Conservation (phyloP, 2,888 invertebrate species). For the Synergus gifuensis region DNA sequence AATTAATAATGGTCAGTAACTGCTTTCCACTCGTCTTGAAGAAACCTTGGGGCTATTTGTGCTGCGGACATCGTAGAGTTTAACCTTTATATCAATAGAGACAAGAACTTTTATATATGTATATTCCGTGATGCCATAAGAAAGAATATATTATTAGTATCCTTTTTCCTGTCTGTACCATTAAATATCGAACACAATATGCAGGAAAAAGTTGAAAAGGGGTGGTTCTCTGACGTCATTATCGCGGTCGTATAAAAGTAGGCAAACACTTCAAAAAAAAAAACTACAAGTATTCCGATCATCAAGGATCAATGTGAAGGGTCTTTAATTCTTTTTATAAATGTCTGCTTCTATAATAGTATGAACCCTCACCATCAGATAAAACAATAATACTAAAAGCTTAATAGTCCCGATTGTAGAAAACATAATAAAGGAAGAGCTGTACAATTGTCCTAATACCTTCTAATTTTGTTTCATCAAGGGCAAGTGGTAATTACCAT, state of each 20-base stretch:
- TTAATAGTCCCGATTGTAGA: too few species aligned
- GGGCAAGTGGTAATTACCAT: too few species aligned
- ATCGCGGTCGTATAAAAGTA: neutral
- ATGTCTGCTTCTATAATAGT: neutral
- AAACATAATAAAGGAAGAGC: too few species aligned
- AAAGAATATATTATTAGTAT: constrained; percentile 37
- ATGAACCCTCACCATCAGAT: neutral
- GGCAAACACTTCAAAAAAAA: neutral
- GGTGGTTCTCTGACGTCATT: constrained; percentile 11
- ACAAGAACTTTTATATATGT: constrained; percentile 3
- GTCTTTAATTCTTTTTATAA: constrained; percentile 6
- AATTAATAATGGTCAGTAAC: constrained; percentile 37
- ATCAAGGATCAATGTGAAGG: constrained; percentile 10
- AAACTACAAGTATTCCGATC: neutral
- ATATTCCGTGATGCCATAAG: constrained; percentile 32
- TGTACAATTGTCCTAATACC: too few species aligned
- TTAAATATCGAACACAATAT: constrained; percentile 26
- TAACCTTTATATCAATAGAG: constrained; percentile 30
- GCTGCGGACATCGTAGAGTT: constrained; percentile 16
- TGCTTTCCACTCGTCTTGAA: constrained; percentile 17
- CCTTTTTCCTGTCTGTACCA: constrained; percentile 25
- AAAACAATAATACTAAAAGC: neutral
- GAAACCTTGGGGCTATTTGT: constrained; percentile 40
- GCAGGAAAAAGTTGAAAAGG: constrained; percentile 18
- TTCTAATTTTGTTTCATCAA: too few species aligned